phyloP scores from a whole-genome alignment of 2,797 vertebrate species.

The Notolepis coatsorum region DNA sequence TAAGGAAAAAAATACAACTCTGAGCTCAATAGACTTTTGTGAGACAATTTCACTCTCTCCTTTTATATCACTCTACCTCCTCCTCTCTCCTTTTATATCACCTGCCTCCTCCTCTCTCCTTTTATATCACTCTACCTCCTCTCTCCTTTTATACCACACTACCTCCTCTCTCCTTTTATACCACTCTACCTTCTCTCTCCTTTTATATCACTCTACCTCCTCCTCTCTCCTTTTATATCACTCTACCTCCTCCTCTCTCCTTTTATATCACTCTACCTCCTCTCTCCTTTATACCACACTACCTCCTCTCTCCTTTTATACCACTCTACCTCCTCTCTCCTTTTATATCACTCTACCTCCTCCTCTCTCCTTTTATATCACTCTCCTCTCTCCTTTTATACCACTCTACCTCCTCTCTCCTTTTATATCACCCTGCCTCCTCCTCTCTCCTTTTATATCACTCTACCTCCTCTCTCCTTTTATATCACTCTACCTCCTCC shows the following conservation, averaged over 20 bases:
- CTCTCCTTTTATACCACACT: no score
- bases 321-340: no score
- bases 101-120: background rate
- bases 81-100: background rate
- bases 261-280: no score
- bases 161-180: background rate
- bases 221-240: background rate
- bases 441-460: background rate
- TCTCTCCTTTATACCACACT: no score
- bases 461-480: background rate
- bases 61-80: background rate
- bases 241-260: background rate
- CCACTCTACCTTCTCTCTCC: slow-evolving; percentile 8
- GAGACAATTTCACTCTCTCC: slow-evolving; percentile 10
- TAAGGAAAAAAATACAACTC: slow-evolving; percentile 5
- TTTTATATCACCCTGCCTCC: no score
- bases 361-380: background rate
- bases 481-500: no score
- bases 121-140: no score
- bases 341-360: background rate
- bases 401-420: no score
- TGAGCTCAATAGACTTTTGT: slow-evolving; percentile 8
- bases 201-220: no score
- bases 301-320: background rate
- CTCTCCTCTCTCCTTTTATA: background rate